Conservation (phyloP, 1,140 invertebrate genomes). For the Pseudachorutes palmiensis region DNA sequence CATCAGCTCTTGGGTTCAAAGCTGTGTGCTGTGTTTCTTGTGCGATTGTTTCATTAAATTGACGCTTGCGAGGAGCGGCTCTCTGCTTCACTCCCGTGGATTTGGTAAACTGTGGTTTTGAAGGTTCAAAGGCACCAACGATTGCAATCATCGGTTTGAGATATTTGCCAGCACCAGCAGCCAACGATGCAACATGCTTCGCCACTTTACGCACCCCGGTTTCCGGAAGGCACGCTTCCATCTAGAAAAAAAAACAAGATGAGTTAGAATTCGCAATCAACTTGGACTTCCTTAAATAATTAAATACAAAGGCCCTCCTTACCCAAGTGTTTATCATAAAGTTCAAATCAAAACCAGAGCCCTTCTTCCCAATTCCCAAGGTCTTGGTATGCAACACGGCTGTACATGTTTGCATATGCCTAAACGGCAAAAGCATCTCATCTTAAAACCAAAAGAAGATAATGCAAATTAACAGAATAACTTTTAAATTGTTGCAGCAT, state of each 20-base stretch:
- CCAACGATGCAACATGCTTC: not conserved
- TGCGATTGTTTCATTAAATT: not conserved
- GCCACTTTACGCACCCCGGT: not conserved
- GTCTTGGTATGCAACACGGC: slow-evolving; percentile 14
- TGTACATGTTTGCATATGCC: slow-evolving; percentile 22
- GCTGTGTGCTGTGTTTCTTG: slow-evolving; percentile 13
- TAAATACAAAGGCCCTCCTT: too few species aligned
- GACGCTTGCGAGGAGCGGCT: slow-evolving; percentile 5
- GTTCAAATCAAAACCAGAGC: slow-evolving; percentile 18
- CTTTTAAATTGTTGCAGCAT: too few species aligned
- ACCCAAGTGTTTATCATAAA: slow-evolving; percentile 17
- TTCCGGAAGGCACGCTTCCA: not conserved
- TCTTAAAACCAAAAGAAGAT: not conserved
- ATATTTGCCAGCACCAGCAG: not conserved
- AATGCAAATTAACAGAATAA: not conserved
- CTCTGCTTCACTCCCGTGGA: slow-evolving; percentile 28
- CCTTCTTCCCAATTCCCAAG: slow-evolving; percentile 18
- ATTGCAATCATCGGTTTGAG: slow-evolving; percentile 2
- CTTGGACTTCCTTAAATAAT: not conserved
- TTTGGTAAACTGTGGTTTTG: not conserved
- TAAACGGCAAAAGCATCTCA: slow-evolving; percentile 28
- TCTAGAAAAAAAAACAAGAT: not conserved
- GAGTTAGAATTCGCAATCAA: not conserved
- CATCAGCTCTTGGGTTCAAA: not conserved
- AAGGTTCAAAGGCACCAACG: slow-evolving; percentile 28